A percentile compares a stretch with the other conserved stretches of the same genome.
Conservation (phyloP, 1,140 invertebrate genomes). For the Pissodes strobi region DNA sequence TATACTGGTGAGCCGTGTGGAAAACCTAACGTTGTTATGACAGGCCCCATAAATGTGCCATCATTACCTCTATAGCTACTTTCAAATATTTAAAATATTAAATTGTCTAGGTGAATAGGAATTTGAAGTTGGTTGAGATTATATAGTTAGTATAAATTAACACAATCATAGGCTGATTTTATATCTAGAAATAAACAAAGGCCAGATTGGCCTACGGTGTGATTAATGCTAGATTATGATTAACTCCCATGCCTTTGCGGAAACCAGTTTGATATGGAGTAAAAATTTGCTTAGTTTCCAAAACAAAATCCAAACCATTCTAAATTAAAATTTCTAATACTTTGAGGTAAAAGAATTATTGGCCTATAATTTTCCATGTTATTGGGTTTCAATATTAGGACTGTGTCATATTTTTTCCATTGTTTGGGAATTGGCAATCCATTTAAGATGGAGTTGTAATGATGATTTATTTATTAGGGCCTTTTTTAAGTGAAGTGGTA, state of each 20-base stretch:
- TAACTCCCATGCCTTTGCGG: background rate
- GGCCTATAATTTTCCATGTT: conserved; percentile 8
- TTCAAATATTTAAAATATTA: conserved; percentile 1
- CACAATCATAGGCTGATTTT: conserved; percentile 8
- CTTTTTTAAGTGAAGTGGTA: background rate
- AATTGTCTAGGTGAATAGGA: background rate
- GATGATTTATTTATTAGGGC: background rate
- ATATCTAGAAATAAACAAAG: conserved; percentile 13
- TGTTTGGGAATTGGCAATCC: background rate
- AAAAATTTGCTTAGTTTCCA: conserved; percentile 3
- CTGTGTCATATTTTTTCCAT: conserved; percentile 2
- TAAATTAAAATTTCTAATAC: conserved; percentile 9
- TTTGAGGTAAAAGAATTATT: conserved; percentile 6
- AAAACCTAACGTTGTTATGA: background rate
- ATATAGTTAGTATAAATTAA: conserved; percentile 10
- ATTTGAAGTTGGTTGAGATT: background rate
- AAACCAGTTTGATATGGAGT: background rate
- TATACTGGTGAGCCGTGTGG: conserved; percentile 7
- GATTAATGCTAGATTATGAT: background rate
- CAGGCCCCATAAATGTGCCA: background rate
- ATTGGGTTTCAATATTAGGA: conserved; percentile 9
- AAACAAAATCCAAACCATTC: background rate
- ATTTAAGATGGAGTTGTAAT: background rate
- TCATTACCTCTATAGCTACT: background rate
- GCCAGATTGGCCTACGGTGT: background rate